phyloP scores from a whole-genome alignment of 2,113 vertebrate species.

The Neolamprologus fasciatus region DNA sequence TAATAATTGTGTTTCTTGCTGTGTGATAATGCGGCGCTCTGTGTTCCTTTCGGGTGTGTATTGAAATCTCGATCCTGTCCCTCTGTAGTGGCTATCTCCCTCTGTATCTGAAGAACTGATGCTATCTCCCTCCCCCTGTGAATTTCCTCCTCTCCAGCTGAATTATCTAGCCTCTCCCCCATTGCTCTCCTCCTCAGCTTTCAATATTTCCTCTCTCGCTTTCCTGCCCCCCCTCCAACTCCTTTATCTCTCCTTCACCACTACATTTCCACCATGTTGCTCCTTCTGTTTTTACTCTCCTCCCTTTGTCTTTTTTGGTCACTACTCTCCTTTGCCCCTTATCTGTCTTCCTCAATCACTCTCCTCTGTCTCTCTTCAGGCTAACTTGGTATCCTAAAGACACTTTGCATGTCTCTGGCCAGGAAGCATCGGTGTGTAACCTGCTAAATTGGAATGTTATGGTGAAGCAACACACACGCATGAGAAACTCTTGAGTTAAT shows the following conservation, averaged over 20 bases:
- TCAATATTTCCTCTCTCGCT: conserved; percentile 26
- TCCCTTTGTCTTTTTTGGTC: background rate
- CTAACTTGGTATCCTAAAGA: conserved; percentile 2
- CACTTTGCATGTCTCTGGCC: conserved; percentile 35
- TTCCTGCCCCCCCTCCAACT: background rate
- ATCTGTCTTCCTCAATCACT: conserved; percentile 9
- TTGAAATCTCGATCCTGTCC: conserved; percentile 53
- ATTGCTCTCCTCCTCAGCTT: conserved; percentile 18
- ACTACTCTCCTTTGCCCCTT: background rate
- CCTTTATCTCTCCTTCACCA: conserved; percentile 1
- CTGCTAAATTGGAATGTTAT: conserved; percentile 64
- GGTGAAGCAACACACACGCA: conserved; percentile 50
- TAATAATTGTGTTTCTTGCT: conserved; percentile 58
- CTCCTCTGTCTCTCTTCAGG: conserved; percentile 5
- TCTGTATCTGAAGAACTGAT: conserved; percentile 50
- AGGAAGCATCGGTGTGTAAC: conserved; percentile 57
- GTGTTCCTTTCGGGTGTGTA: conserved; percentile 33
- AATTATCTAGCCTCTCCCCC: conserved; percentile 33
- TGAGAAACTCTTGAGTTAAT: conserved; percentile 64
- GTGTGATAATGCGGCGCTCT: conserved; percentile 37
- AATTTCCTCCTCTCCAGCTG: conserved; percentile 38
- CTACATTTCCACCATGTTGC: conserved; percentile 26
- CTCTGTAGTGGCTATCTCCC: conserved; percentile 38
- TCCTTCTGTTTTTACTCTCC: background rate
- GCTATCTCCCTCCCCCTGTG: conserved; percentile 40